Evolutionary conservation across 2,888 invertebrate genomes (phyloP).

Genomic region (Temnothorax ravouxi): DNA sequence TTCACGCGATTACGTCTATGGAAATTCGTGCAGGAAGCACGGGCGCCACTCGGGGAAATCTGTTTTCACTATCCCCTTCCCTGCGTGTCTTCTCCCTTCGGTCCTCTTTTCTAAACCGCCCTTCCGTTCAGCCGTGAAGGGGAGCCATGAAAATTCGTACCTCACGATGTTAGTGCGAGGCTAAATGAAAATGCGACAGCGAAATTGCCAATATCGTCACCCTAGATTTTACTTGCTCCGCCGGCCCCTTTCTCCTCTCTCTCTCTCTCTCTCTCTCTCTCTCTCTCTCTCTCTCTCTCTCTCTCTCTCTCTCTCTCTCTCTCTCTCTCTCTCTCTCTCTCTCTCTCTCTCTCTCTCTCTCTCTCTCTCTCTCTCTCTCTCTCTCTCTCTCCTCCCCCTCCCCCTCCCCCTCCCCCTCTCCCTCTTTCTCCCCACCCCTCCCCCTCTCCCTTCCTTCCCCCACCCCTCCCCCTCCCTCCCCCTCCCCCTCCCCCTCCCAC

Average conservation of each 20-base stretch:
- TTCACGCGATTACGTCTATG: slow-evolving; percentile 63
- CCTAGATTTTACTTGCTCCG: slow-evolving; percentile 63
- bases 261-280: slow-evolving; percentile 38
- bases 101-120: not conserved
- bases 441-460: no score
- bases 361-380: slow-evolving; percentile 39
- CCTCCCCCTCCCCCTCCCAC: no score
- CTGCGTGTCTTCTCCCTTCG: not conserved
- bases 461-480: no score
- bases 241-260: slow-evolving; percentile 18
- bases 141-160: slow-evolving; percentile 70
- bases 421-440: no score
- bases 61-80: slow-evolving; percentile 56
- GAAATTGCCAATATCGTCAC: slow-evolving; percentile 84
- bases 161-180: slow-evolving; percentile 69
- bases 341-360: slow-evolving; percentile 39
- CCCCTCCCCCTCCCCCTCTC: no score
- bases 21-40: slow-evolving; percentile 49
- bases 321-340: slow-evolving; percentile 39
- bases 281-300: slow-evolving; percentile 39
- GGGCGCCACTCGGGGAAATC: slow-evolving; percentile 65
- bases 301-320: slow-evolving; percentile 39
- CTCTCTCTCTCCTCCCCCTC: slow-evolving; percentile 36
- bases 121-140: slow-evolving; percentile 35
- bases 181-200: slow-evolving; percentile 82